Conservation (phyloP, 1,140 invertebrate species). For the Scaptomyza montana region DNA sequence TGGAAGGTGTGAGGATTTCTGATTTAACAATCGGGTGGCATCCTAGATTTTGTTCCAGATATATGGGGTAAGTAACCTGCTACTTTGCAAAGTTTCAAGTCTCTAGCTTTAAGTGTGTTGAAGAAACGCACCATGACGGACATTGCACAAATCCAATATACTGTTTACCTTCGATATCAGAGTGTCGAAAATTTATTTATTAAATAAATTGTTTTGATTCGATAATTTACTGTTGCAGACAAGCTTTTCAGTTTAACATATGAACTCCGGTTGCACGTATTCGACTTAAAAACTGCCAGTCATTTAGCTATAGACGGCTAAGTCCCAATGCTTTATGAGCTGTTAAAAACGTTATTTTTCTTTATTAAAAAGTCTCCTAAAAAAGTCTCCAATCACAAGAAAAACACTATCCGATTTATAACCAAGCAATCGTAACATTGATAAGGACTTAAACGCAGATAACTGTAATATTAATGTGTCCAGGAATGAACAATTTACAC, state of each 20-base stretch:
- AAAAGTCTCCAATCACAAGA: not conserved
- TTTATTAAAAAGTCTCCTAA: not conserved
- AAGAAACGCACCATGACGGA: no score
- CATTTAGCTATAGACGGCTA: slow-evolving; percentile 5
- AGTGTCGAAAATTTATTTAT: no score
- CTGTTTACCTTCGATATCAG: not conserved
- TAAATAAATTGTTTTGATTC: not conserved
- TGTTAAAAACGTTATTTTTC: not conserved
- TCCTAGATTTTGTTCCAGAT: no score
- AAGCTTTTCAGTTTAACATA: not conserved
- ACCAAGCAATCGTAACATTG: slow-evolving; percentile 15
- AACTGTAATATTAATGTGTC: slow-evolving; percentile 32
- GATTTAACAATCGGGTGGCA: no score
- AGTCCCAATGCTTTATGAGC: slow-evolving; percentile 10
- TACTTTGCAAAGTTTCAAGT: no score
- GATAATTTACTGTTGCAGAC: not conserved
- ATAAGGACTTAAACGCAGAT: slow-evolving; percentile 32
- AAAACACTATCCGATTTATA: slow-evolving; percentile 23
- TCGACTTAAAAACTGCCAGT: slow-evolving; percentile 23
- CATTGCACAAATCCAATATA: no score
- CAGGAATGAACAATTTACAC: slow-evolving; percentile 17
- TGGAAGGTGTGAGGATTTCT: no score
- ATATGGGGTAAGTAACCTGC: no score
- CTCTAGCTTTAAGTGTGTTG: no score
- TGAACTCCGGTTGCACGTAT: not conserved